Percentiles rank a stretch among this genome's conserved stretches.
Evolutionary conservation across 2,113 vertebrate species (phyloP).

Genomic region (Carollia perspicillata): DNA sequence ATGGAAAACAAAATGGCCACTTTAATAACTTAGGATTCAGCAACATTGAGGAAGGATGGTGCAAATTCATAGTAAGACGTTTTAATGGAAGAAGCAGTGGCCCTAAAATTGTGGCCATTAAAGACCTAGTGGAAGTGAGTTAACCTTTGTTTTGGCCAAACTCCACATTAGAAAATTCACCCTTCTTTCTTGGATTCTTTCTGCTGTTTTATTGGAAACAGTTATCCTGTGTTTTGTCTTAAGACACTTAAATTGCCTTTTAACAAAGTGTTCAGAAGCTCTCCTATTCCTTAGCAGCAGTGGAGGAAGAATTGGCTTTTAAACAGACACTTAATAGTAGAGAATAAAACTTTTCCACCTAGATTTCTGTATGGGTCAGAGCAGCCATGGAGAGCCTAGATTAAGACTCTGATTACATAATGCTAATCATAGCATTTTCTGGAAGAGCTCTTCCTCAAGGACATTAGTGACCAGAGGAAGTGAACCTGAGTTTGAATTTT

Average conservation of each 20-base stretch:
- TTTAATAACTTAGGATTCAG: constrained; percentile 12
- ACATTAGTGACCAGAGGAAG: neutral
- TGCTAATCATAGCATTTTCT: neutral
- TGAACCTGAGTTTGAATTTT: constrained; percentile 48
- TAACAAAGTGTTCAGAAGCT: neutral
- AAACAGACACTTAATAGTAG: neutral
- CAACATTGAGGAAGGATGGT: neutral
- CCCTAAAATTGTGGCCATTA: constrained; percentile 1
- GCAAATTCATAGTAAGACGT: neutral
- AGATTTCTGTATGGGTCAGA: neutral
- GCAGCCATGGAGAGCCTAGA: neutral
- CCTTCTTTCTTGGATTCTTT: constrained; percentile 36
- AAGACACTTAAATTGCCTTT: constrained; percentile 41
- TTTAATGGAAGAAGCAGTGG: neutral
- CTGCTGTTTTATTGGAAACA: constrained; percentile 35
- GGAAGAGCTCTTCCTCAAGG: neutral
- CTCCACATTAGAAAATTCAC: constrained; percentile 39
- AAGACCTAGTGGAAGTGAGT: constrained; percentile 6
- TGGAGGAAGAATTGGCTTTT: neutral
- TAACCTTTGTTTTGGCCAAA: constrained; percentile 23
- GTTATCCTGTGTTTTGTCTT: constrained; percentile 18
- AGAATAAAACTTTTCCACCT: neutral
- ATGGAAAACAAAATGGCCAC: neutral
- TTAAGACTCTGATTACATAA: neutral
- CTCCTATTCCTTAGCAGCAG: neutral